Conservation (phyloP, 2,797 vertebrate species). For the Halcyon leucocephala region DNA sequence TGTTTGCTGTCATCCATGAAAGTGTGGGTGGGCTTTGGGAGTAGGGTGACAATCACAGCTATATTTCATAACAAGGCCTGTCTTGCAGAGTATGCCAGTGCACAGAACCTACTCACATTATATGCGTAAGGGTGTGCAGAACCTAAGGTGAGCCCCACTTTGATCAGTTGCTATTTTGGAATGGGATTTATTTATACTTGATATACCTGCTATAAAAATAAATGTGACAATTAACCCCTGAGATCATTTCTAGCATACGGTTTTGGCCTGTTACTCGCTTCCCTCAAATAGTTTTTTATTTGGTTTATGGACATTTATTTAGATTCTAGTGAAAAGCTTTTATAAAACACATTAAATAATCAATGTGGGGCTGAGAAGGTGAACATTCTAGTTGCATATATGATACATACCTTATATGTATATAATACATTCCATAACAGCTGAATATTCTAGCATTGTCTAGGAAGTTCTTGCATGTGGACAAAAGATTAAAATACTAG, state of each 20-base stretch:
- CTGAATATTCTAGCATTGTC: neutral
- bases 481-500: conserved; percentile 33
- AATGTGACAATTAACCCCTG: conserved; percentile 68
- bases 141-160: conserved; percentile 11
- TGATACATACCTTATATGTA: conserved; percentile 46
- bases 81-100: neutral
- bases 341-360: conserved; percentile 74
- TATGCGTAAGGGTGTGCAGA: neutral
- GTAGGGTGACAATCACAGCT: neutral
- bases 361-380: conserved; percentile 57
- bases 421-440: conserved; percentile 40
- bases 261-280: conserved; percentile 52
- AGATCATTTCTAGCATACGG: conserved; percentile 63
- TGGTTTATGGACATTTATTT: conserved; percentile 66
- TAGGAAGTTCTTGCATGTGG: neutral
- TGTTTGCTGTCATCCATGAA: neutral
- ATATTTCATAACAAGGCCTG: neutral
- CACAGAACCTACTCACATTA: neutral
- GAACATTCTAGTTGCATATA: conserved; percentile 60
- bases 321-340: conserved; percentile 74
- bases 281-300: conserved; percentile 63
- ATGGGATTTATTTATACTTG: conserved; percentile 13
- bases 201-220: conserved; percentile 65
- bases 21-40: neutral
- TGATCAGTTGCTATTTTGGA: conserved; percentile 18